Conservation (phyloP, 2,113 vertebrate species). For the Thermophis baileyi region DNA sequence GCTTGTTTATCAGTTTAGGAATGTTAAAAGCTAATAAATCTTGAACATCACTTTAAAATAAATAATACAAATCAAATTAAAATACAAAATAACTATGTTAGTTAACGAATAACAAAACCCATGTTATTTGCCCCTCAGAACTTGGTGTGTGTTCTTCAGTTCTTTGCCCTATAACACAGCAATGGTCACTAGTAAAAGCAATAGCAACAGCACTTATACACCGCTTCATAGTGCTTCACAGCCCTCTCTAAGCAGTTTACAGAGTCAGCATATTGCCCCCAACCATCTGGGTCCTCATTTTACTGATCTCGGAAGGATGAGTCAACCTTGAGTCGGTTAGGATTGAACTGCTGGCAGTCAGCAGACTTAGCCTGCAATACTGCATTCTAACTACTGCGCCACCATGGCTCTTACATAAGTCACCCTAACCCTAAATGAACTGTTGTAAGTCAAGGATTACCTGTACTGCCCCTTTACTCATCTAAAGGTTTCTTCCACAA, state of each 20-base stretch:
- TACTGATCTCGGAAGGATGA: neutral
- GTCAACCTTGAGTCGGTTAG: neutral
- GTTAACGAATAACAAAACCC: too few species aligned
- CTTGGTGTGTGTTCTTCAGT: neutral
- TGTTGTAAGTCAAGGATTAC: too few species aligned
- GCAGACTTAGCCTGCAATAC: neutral
- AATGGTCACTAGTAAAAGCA: neutral
- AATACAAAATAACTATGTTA: too few species aligned
- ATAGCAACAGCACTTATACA: neutral
- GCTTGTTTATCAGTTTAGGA: too few species aligned
- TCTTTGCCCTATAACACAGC: neutral
- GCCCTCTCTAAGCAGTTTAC: neutral
- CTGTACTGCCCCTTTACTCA: neutral
- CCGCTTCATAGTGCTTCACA: neutral
- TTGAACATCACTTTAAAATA: too few species aligned
- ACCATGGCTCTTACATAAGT: neutral
- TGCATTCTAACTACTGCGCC: neutral
- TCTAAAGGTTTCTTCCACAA: neutral
- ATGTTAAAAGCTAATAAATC: too few species aligned
- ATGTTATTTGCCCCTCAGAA: neutral
- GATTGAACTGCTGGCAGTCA: neutral
- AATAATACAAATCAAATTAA: too few species aligned
- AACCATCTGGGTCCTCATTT: neutral
- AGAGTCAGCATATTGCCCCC: neutral
- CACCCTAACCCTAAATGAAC: too few species aligned